Percentiles rank a stretch among this genome's conserved stretches.
phyloP scores from a whole-genome alignment of 2,113 vertebrate genomes.

The Poeciliopsis retropinna region DNA sequence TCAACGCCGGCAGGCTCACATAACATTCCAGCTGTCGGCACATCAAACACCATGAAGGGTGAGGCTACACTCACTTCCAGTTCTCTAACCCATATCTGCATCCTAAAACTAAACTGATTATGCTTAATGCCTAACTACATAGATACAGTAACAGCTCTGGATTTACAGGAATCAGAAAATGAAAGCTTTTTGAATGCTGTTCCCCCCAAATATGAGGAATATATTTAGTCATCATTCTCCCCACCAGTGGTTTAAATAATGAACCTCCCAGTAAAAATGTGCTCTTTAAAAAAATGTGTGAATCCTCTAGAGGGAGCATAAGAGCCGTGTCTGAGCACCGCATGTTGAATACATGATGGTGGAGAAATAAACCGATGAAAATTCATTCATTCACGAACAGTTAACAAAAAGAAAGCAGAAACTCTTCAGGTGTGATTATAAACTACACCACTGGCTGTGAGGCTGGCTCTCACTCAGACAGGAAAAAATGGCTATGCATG shows the following conservation, averaged over 20 bases:
- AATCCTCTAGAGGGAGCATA: constrained; percentile 33
- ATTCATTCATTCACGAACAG: background rate
- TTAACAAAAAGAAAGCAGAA: too few relatives aligned
- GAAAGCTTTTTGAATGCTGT: background rate
- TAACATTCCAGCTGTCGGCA: constrained; percentile 29
- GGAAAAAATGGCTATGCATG: too few relatives aligned
- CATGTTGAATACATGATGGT: background rate
- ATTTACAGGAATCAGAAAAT: constrained; percentile 25
- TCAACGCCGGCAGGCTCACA: constrained; percentile 14
- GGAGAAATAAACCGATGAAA: background rate
- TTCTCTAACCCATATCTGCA: constrained; percentile 15
- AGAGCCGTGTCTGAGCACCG: background rate
- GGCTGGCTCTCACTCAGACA: too few relatives aligned
- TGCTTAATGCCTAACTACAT: constrained; percentile 27
- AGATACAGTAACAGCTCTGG: background rate
- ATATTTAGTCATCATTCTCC: background rate
- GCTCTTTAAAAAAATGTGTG: background rate
- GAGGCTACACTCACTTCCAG: constrained; percentile 17
- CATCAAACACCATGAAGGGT: constrained; percentile 33
- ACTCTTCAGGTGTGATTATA: too few relatives aligned
- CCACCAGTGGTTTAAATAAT: background rate
- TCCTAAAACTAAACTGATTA: constrained; percentile 6
- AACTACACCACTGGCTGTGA: too few relatives aligned
- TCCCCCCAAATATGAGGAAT: background rate
- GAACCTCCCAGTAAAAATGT: background rate